Evolutionary conservation across 2,797 vertebrate species (phyloP), one percentile per base, ranked within the genome.

Genomic region (Sebastes oblongus): DNA sequence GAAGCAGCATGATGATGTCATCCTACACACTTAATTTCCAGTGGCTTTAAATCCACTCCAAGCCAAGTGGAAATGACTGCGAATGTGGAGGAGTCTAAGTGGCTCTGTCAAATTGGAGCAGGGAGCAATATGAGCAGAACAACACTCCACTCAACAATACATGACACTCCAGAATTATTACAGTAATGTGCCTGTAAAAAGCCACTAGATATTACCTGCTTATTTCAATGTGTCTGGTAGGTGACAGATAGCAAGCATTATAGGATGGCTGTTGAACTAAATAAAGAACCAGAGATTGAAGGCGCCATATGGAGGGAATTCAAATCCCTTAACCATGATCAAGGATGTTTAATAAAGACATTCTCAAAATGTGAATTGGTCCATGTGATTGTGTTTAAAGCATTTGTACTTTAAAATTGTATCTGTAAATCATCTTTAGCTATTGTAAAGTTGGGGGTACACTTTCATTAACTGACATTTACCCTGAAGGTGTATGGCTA

Each of bases 21-120:
- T 72, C 60, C 64, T 14, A 42, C 67, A 64, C 86, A 82, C 85
- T 88, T 90, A 29, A 89, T 86, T 91, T 92, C 80, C 88, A 90
- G 75, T 78, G 72, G 91, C 90, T 83, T 87, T 92, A 91, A 93
- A 91, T 91, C 90, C 90, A 89, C 89, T 90, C 86, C 73, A 72
- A 81, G 86, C 85, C 65, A 24, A 91, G 89, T 89, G 85, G 88
- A 90, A 89, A 87, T 83, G 80, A 86, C 88, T 77, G 81, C 46
- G 84, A 91, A 86, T 76, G 54, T 32, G 81, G 65, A 72, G 79
- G 71, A 82, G 84, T 58, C 72, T 90, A 86, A 93, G 89, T 90
- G 90, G 79, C 80, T 89, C 83, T 86, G 90, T 90, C 88, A 89
- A 87, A 89, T 88, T 86, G 83, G 84, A 91, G 81, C 75, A 54